Evolutionary conservation across 2,888 invertebrate genomes (phyloP).

Genomic region (Gastracanthus pulcherrimus): DNA sequence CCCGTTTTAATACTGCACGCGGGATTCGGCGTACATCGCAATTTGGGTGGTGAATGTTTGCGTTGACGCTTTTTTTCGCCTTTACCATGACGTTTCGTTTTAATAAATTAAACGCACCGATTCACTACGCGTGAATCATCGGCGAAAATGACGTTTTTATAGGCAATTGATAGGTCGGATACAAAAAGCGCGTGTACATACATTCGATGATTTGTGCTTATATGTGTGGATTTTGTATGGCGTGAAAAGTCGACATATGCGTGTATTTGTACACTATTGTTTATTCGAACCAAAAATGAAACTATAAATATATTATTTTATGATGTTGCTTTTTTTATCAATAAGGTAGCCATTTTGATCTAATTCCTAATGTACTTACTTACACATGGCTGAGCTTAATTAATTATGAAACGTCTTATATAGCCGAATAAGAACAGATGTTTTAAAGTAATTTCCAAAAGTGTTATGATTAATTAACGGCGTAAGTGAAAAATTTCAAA

Average conservation of each 20-base stretch:
- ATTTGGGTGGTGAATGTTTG: constrained; percentile 30
- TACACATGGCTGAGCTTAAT: neutral
- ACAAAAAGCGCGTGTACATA: constrained; percentile 16
- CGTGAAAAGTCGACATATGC: constrained; percentile 28
- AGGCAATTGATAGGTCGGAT: constrained; percentile 10
- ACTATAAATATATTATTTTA: neutral
- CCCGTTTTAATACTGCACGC: constrained; percentile 8
- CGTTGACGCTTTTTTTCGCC: neutral
- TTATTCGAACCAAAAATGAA: neutral
- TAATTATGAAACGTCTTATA: neutral
- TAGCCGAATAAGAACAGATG: neutral
- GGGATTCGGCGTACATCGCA: neutral
- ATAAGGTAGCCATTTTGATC: neutral
- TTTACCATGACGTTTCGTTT: constrained; percentile 1
- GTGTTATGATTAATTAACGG: constrained; percentile 42
- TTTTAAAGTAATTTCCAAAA: neutral
- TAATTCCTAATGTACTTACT: neutral
- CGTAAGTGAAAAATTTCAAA: constrained; percentile 12
- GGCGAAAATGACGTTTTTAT: constrained; percentile 55
- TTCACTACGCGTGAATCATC: constrained; percentile 40
- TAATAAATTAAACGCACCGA: constrained; percentile 30
- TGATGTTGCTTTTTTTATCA: neutral
- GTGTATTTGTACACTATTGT: constrained; percentile 1
- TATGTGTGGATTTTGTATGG: neutral
- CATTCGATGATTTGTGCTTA: constrained; percentile 8